Base-by-base conservation (phyloP, 1,140 invertebrate species). In the Bombus breviceps region DNA sequence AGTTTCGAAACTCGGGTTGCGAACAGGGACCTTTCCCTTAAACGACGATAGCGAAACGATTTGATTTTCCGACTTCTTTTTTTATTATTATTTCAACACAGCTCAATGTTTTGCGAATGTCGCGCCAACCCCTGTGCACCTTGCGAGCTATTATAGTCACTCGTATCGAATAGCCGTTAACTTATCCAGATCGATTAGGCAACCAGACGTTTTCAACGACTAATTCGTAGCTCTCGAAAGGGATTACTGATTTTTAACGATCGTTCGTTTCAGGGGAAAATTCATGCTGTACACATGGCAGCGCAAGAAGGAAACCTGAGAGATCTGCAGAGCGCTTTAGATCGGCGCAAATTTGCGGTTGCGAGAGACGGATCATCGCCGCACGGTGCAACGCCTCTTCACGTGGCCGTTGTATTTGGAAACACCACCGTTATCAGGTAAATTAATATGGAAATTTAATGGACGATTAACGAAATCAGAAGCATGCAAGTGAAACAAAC, bases 371-470 rank as follows among this genome's bases (percentile, higher is more conserved):
- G 96, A 78, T 96, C 97, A 86, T 97, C 97, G 69, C 96, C 98
- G 59, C 97, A 98, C 90, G 98, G 98, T n/a, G 97, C 98, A 41
- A 98, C 98, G 1, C 98, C 99, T 5, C 95, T 99, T 64, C 99
- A 99, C 94, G 98, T 99, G 75, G 98, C 98, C 15, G 97, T 98
- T 0, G 96, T 99, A 82, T 98, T 97, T 94, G 97, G 97, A 47
- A 96, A 97, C 92, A 97, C 97, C 22, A 96, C 97, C 91, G 93
- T 96, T 8, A 95, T 96, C 9, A 94, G 96, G 93, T 93, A n/a
- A 28, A 71, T 15, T 28, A 15, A 10, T 0, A 22, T 2, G 15
- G 22, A 71, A 13, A n/a, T 28, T 37, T 28, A n/a, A 72, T n/a
- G 34, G 34, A 57, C 32, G 10, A 53, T 34, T 53, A 25, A 41